Evolutionary conservation across 2,113 vertebrate genomes (phyloP), one percentile per base, ranked within the genome.

Genomic region (Myanophis thanlyinensis): DNA sequence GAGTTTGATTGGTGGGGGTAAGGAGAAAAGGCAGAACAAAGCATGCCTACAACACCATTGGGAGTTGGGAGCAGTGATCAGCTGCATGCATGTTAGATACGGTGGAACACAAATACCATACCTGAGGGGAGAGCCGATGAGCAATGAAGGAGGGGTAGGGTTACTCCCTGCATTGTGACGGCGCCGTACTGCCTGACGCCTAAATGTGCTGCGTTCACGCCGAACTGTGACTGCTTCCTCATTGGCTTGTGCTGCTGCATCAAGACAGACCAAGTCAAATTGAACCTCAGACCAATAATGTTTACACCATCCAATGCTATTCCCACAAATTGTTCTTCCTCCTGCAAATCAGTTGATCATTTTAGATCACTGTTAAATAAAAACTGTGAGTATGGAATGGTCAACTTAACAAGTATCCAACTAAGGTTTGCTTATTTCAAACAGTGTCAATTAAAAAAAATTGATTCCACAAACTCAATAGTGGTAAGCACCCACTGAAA

Each of bases 91-190:
- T 94, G 96, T 97, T 97, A 95, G 96, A 97, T 96, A 97, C 59
- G 95, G 97, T 97, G 97, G 97, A 97, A 97, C 95, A 97, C 92
- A 97, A 97, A 97, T 97, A 97, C 95, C 97, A 93, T 99, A 99
- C 99, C 99, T 99, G 98, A 99, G 98, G 96, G 99, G 99, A 95
- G 99, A 99, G 98, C 99, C 99, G 97, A 99, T 98, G 98, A 99
- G 98, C 96, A 99, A 99, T 96, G 98, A 97, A 97, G 99, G 98
- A 97, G 99, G 99, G 97, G 98, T 99, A 97, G 99, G 98, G 98
- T 99, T 99, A 98, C 98, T 99, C 97, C 99, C 99, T 95, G 99
- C 99, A 97, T 99, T 99, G 98, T 99, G 99, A 95, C 99, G 98
- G 97, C 99, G 98, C 95, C 99, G 98, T 89, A 99, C 99, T 56